phyloP scores from a whole-genome alignment of 2,113 vertebrate genomes.

The Acrocephalus kingi region DNA sequence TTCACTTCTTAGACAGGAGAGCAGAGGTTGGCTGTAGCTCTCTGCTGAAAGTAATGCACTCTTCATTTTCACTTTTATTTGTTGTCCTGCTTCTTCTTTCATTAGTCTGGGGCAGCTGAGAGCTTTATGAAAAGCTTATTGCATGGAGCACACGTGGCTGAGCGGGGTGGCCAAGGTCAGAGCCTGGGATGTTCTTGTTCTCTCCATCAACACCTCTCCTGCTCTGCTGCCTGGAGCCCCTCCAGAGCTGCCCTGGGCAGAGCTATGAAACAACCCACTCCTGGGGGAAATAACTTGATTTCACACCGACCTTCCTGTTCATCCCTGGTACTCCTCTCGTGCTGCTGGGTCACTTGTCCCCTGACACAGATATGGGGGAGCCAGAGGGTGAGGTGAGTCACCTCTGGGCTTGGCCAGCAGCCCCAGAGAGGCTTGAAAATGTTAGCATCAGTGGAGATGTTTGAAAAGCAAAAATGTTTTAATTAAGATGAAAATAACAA shows the following conservation, averaged over 20 bases:
- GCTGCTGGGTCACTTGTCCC: background rate
- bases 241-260: background rate
- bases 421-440: too few species aligned
- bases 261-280: background rate
- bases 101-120: background rate
- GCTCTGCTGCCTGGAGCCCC: background rate
- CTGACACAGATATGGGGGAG: too few species aligned
- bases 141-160: background rate
- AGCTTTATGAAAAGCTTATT: background rate
- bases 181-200: background rate
- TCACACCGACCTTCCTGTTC: background rate
- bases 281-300: constrained; percentile 16
- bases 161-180: background rate
- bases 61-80: background rate
- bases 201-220: constrained; percentile 24
- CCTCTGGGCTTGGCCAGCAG: too few species aligned
- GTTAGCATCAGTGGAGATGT: too few species aligned
- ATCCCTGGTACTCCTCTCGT: background rate
- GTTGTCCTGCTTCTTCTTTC: background rate
- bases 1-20: background rate
- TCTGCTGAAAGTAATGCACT: background rate
- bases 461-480: too few species aligned
- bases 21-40: background rate
- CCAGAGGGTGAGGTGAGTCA: too few species aligned
- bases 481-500: too few species aligned